Evolutionary conservation across 2,888 invertebrate species (phyloP).

Genomic region (Perithous albicinctus): DNA sequence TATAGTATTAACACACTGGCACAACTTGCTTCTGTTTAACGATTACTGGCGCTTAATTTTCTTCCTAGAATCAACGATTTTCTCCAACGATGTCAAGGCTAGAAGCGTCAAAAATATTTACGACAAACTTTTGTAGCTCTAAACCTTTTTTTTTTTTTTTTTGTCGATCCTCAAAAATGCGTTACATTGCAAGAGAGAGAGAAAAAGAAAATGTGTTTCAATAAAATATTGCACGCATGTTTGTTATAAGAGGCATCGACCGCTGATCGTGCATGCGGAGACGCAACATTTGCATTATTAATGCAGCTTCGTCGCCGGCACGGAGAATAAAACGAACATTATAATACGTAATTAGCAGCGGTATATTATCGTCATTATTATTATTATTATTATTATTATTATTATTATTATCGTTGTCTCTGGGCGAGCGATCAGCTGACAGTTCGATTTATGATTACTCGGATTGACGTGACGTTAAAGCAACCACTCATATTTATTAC

Average conservation of each 20-base stretch:
- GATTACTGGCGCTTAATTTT: conserved; percentile 48
- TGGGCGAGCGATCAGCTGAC: conserved; percentile 34
- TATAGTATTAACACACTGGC: conserved; percentile 30
- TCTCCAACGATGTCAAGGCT: conserved; percentile 45
- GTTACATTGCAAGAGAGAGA: too few relatives aligned
- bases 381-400: conserved; percentile 14
- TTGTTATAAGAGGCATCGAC: background rate
- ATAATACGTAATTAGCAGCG: conserved; percentile 24
- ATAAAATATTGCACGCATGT: background rate
- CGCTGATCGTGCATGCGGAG: background rate
- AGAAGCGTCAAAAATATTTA: background rate
- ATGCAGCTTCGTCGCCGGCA: background rate
- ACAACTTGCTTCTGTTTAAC: conserved; percentile 8
- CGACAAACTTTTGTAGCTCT: background rate
- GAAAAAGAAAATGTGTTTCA: too few relatives aligned
- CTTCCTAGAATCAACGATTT: conserved; percentile 53
- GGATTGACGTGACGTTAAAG: background rate
- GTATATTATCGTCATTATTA: background rate
- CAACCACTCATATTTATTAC: conserved; percentile 10
- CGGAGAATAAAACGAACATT: conserved; percentile 28
- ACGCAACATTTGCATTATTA: conserved; percentile 43
- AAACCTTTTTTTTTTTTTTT: background rate
- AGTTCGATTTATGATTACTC: conserved; percentile 6
- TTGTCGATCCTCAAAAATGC: too few relatives aligned
- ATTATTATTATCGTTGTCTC: conserved; percentile 13